These are phyloP conservation scores for Morinoia aosen DNA, from an alignment of 2,888 invertebrate genomes.

Conservation along the genomic window DNA sequence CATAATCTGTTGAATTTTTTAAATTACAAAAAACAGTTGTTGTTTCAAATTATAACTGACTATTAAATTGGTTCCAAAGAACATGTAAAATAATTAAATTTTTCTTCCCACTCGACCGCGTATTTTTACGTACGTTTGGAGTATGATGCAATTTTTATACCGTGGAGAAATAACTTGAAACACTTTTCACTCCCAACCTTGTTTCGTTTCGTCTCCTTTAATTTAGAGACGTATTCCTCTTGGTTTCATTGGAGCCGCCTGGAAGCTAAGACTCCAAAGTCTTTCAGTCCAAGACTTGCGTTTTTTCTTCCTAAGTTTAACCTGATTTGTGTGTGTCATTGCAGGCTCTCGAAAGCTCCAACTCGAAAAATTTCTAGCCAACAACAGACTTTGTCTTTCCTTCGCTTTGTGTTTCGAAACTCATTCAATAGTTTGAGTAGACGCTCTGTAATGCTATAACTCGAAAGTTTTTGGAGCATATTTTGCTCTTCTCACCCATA, in stretches of 20 bases:
- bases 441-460: neutral
- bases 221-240: no score
- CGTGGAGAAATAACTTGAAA: neutral
- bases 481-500: neutral
- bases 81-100: no score
- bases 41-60: no score
- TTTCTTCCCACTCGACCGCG: neutral
- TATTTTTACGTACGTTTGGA: neutral
- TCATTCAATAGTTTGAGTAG: neutral
- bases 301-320: neutral
- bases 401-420: neutral
- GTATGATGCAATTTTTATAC: neutral
- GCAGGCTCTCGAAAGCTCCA: neutral
- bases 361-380: neutral
- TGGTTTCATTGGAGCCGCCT: no score
- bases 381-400: neutral
- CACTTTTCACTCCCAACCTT: neutral
- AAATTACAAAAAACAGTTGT: no score
- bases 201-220: no score
- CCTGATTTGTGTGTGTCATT: neutral
- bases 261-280: no score
- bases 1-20: no score
- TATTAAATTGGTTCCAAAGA: no score
- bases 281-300: neutral
- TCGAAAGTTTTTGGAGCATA: neutral